Evolutionary conservation across 2,888 invertebrate species (phyloP), one percentile per base, ranked within the genome.

Genomic region (Vesta saturnalis): DNA sequence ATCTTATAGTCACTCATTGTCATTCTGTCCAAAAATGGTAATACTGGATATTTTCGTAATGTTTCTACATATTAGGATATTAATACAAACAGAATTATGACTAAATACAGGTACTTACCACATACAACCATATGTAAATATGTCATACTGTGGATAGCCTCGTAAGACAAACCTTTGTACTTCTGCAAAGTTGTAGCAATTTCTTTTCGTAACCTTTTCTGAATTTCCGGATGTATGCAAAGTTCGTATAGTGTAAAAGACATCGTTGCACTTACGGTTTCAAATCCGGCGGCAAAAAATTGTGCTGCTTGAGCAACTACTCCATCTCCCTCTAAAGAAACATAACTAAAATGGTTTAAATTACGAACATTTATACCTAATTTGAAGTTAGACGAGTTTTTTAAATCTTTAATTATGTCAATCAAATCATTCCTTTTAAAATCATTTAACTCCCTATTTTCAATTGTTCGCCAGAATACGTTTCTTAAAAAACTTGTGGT

Each of bases 281-380:
- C 89, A 77, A 87, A 89, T 0, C 89, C 89, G 0, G 89, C 90
- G 8, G 87, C 81, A 78, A 89, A 89, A 72, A 90, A 89, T 60
- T 88, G 86, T 73, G 87, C 86, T 0, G 87, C 86, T 63, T 89
- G 88, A 0, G 89, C 88, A 39, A 87, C 85, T 77, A 88, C 86
- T 67, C 86, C 85, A 82, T 87, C 86, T 71, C 87, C 85, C 3
- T 87, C 87, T 87, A 81, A 22, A 79, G 77, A 22, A 61, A 56
- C 58, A 85, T 67, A 23, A 23, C 3, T 23, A 43, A 43, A 43
- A 6, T n/a, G 2, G 1, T 2, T 12, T 14, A 43, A 2, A 43
- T 43, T 43, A 5, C 2, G 14, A 43, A 43, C 4, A 10, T 8
- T 8, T 22, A 73, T 73, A 55, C 66, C 67, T 62, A 71, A 70